A percentile compares a stretch with the other conserved stretches of the same genome.
Conservation (phyloP, 2,113 vertebrate genomes). For the Meles meles region DNA sequence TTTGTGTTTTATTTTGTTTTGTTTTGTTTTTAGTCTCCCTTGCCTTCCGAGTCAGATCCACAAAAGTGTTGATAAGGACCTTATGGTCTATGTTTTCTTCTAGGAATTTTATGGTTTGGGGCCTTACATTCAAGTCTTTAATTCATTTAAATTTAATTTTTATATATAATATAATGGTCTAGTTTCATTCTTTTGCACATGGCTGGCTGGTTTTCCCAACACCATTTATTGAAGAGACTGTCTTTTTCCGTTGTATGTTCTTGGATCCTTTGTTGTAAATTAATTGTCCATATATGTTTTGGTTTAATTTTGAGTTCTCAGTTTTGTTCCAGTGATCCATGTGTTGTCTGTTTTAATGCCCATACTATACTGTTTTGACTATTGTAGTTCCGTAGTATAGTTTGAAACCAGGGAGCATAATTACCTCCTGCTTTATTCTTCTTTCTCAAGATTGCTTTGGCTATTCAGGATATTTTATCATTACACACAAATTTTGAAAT, state of each 20-base stretch:
- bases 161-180: not conserved
- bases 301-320: not conserved
- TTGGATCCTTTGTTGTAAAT: not conserved
- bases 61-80: not conserved
- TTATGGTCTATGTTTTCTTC: not conserved
- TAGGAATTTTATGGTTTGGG: not conserved
- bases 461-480: not conserved
- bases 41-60: not conserved
- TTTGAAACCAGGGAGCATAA: not conserved
- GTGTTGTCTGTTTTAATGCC: not conserved
- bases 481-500: not conserved
- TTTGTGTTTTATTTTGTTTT: not conserved
- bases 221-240: not conserved
- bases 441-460: not conserved
- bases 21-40: not conserved
- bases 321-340: not conserved
- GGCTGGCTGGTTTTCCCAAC: not conserved
- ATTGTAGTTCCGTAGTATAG: not conserved
- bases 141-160: not conserved
- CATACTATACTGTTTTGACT: not conserved
- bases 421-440: not conserved
- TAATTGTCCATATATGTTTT: not conserved
- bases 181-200: not conserved
- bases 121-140: not conserved
- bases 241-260: not conserved